Conservation (phyloP, 2,113 vertebrate species). For the Lipophrys pholis region DNA sequence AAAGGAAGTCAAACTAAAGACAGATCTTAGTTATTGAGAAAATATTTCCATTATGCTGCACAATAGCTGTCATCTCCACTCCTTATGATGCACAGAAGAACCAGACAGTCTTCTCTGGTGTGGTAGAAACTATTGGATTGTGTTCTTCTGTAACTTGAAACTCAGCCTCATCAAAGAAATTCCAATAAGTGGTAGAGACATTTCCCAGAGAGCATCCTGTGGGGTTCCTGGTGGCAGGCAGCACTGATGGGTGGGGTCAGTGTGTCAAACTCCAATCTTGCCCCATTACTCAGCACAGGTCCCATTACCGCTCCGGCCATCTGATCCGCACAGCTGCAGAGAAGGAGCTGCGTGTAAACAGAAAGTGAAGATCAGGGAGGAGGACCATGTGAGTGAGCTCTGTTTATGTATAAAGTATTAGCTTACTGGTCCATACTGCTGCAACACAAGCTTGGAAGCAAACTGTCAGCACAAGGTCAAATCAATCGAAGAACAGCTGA, state of each 20-base stretch:
- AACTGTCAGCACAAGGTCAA: conserved; percentile 53
- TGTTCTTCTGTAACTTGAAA: conserved; percentile 75
- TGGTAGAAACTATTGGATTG: conserved; percentile 41
- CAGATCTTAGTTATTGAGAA: conserved; percentile 10
- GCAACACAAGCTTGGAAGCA: conserved; percentile 10
- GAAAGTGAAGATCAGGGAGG: conserved; percentile 25
- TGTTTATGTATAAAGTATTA: conserved; percentile 36
- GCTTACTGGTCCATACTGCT: conserved; percentile 20
- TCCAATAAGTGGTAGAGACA: conserved; percentile 80
- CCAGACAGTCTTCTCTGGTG: conserved; percentile 28
- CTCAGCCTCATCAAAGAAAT: conserved; percentile 73
- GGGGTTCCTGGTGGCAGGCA: conserved; percentile 60
- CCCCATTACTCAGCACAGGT: conserved; percentile 77
- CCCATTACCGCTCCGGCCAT: conserved; percentile 77
- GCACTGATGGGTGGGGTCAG: conserved; percentile 73
- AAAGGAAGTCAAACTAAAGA: conserved; percentile 18
- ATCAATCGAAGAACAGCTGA: conserved; percentile 63
- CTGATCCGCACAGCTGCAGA: conserved; percentile 71
- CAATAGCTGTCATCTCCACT: conserved; percentile 6
- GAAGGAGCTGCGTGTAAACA: conserved; percentile 57
- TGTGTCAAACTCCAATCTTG: conserved; percentile 75
- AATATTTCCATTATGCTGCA: conserved; percentile 1
- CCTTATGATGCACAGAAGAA: conserved; percentile 7
- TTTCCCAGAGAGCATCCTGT: conserved; percentile 80
- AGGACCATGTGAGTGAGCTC: conserved; percentile 12